A percentile compares a stretch with the other conserved stretches of the same genome.
Conservation (phyloP, 2,888 invertebrate genomes). For the Cryptocheilus praepositus region DNA sequence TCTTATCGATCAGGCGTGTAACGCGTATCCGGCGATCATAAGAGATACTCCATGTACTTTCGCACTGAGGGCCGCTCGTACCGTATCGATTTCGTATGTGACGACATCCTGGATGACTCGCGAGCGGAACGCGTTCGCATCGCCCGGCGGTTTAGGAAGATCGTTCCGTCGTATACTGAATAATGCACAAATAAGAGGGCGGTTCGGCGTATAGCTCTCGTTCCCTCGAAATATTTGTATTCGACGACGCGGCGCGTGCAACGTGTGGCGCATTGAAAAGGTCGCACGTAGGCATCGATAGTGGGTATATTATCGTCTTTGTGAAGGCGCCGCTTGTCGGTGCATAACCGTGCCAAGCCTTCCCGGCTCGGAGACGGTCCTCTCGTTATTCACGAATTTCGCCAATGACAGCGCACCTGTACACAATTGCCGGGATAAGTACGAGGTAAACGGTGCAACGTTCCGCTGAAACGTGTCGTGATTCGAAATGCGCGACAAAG, state of each 20-base stretch:
- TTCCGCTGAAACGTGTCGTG: conserved; percentile 11
- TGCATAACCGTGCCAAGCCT: too few species aligned
- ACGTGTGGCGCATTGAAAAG: conserved; percentile 25
- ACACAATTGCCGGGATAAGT: conserved; percentile 19
- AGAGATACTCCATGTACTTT: too few species aligned
- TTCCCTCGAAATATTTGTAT: conserved; percentile 3
- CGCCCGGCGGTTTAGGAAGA: background rate
- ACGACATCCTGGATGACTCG: background rate
- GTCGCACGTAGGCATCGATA: conserved; percentile 21
- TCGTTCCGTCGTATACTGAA: conserved; percentile 3
- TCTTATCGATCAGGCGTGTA: too few species aligned
- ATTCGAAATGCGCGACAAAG: conserved; percentile 4
- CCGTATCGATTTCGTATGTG: too few species aligned
- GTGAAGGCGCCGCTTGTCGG: background rate
- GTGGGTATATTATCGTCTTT: conserved; percentile 23
- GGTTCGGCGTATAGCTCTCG: background rate
- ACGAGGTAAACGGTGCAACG: conserved; percentile 19
- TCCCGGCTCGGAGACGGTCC: too few species aligned
- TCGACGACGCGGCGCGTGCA: background rate
- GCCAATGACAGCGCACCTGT: conserved; percentile 20
- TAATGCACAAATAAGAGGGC: conserved; percentile 7
- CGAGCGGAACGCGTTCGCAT: background rate
- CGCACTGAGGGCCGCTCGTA: too few species aligned
- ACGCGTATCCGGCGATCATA: too few species aligned
- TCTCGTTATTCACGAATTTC: conserved; percentile 33